Base-by-base conservation (phyloP, 2,888 invertebrate genomes). In the Ornithoptera alexandrae region DNA sequence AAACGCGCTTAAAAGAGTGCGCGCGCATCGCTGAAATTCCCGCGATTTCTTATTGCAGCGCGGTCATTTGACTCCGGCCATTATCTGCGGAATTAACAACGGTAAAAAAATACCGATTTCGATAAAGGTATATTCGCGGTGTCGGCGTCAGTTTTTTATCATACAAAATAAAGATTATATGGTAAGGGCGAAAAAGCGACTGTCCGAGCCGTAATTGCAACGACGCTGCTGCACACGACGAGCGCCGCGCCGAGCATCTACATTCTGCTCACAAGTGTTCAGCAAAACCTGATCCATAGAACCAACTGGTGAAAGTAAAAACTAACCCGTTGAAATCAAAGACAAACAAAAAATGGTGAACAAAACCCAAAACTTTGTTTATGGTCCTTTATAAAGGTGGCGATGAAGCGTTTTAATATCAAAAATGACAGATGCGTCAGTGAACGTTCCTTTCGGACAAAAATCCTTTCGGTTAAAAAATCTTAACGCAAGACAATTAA, bases 81-180 rank as follows among this genome's bases (percentile, higher is more conserved):
- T 91, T 91, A 92, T 90, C 90, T 86, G 85, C 79, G 87, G 90
- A 92, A 92, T 92, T 92, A 92, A 90, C 87, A 84, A 82, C 85
- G 80, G 80, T 82, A 86, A 89, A 90, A 92, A 92, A 89, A 85
- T 79, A 82, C 83, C 81, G 83, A 84, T 88, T 39, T 85, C 86
- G 86, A 90, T 90, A 88, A 88, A 90, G 84, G 86, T 86, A 85
- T 87, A 86, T 83, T 83, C 83, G 83, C 78, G 85, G 81, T 83
- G 88, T 82, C 82, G 86, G 79, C 82, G 81, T 80, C 77, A 77
- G 82, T 90, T 91, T 39, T 91, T 91, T 90, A 81, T 82, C 81
- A 81, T 81, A 85, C 85, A 82, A 86, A 84, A 71, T 84, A 84
- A 84, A 86, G 84, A 83, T 85, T 80, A 81, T 81, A 82, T 81